phyloP scores from a whole-genome alignment of 2,113 vertebrate species.

The Podarcis muralis region DNA sequence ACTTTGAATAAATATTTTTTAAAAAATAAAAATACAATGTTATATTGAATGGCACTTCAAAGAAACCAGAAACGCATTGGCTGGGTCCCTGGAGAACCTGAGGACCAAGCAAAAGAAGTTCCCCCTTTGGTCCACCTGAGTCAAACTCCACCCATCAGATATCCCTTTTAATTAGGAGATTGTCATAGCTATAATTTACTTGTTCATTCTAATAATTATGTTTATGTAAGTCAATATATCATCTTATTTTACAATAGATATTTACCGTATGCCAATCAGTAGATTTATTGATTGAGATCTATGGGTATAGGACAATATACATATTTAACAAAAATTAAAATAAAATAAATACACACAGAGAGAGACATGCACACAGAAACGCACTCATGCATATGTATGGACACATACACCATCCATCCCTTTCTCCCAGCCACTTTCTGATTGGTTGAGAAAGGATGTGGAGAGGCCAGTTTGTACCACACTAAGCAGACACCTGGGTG shows the following conservation, averaged over 20 bases:
- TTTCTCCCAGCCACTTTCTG: too few species aligned
- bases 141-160: neutral
- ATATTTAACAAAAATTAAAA: neutral
- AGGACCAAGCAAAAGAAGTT: neutral
- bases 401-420: too few species aligned
- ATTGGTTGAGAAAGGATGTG: too few species aligned
- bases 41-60: too few species aligned
- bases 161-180: neutral
- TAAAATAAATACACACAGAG: too few species aligned
- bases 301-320: neutral
- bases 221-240: neutral
- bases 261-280: neutral
- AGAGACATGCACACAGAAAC: too few species aligned
- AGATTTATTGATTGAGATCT: neutral
- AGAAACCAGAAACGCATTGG: neutral
- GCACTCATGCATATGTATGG: too few species aligned
- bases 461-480: too few species aligned
- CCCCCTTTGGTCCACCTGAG: neutral
- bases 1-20: too few species aligned
- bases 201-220: neutral
- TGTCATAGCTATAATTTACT: neutral
- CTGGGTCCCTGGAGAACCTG: neutral
- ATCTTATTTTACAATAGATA: neutral
- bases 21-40: too few species aligned
- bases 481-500: too few species aligned